Conservation (phyloP, 1,140 invertebrate genomes). For the Apolygus lucorum region DNA sequence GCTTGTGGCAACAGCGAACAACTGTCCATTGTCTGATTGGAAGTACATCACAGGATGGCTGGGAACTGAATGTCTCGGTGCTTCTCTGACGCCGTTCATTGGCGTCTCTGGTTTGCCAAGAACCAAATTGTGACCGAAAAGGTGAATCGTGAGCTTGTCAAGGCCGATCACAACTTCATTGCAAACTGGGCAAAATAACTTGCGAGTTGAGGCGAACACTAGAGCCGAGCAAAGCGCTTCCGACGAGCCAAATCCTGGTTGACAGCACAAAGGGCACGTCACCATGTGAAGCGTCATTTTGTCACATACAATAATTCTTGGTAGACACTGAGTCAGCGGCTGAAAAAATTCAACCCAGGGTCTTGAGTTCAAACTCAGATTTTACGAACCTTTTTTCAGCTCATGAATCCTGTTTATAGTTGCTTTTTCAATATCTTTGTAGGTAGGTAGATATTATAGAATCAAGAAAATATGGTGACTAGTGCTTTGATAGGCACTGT, state of each 20-base stretch:
- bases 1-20: constrained; percentile 15
- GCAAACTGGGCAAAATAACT: constrained; percentile 64
- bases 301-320: no score
- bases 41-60: constrained; percentile 16
- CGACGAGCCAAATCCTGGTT: constrained; percentile 57
- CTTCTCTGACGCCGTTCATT: background rate
- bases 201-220: constrained; percentile 62
- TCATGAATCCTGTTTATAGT: no score
- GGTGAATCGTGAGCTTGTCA: constrained; percentile 75
- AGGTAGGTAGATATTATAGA: no score
- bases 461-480: no score
- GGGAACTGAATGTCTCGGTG: constrained; percentile 16
- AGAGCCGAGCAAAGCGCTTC: constrained; percentile 59
- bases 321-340: no score
- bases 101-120: background rate
- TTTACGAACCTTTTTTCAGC: no score
- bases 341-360: no score
- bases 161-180: constrained; percentile 61
- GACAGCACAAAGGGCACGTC: constrained; percentile 60
- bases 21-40: constrained; percentile 19
- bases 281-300: constrained; percentile 27
- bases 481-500: no score
- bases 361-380: no score
- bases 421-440: no score
- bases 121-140: constrained; percentile 52